phyloP scores from a whole-genome alignment of 2,888 invertebrate species.

The Macrosiphum euphorbiae region DNA sequence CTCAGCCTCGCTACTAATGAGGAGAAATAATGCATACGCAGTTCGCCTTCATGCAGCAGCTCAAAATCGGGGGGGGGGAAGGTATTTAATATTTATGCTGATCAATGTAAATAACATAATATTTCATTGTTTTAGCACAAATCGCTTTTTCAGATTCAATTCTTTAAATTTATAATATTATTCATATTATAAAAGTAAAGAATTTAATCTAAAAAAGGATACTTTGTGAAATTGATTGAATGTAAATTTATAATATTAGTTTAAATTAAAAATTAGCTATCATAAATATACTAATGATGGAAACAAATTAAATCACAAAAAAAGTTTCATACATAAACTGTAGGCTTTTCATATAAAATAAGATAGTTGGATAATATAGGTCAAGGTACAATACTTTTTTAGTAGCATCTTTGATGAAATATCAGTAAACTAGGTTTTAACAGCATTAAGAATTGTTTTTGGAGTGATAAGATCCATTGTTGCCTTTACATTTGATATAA shows the following conservation, averaged over 20 bases:
- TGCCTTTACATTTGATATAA: neutral
- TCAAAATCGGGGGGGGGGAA: neutral
- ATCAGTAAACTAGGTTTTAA: neutral
- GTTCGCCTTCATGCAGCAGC: neutral
- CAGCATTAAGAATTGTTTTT: neutral
- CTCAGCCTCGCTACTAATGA: too few relatives aligned
- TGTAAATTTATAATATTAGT: too few relatives aligned
- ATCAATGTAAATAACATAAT: neutral
- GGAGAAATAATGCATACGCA: neutral
- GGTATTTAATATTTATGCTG: neutral
- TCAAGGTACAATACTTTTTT: neutral
- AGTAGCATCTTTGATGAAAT: neutral
- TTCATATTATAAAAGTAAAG: too few relatives aligned
- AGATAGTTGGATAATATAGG: neutral
- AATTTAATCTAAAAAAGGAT: too few relatives aligned
- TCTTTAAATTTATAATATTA: neutral
- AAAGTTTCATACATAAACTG: neutral
- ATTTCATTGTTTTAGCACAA: neutral
- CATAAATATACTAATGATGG: too few relatives aligned
- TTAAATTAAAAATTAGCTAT: too few relatives aligned
- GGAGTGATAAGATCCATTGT: neutral
- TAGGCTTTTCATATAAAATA: neutral
- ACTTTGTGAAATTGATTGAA: too few relatives aligned
- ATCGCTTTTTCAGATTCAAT: neutral
- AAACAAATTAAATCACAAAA: neutral